Percentiles rank a stretch among this genome's conserved stretches.
Evolutionary conservation across 2,888 invertebrate genomes (phyloP).

Genomic region (Xestia ashworthii): DNA sequence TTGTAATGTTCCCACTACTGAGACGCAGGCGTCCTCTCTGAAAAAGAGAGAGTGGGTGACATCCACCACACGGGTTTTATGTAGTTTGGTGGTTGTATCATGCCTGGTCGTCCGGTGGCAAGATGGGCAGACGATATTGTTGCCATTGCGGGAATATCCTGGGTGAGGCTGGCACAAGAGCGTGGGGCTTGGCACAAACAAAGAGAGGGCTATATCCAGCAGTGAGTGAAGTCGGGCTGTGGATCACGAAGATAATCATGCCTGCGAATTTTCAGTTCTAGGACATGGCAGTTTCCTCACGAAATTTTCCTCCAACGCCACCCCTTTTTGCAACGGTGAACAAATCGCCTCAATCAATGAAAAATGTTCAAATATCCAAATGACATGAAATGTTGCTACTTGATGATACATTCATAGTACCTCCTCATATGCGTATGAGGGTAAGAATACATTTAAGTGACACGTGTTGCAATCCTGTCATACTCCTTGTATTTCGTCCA

Average conservation of each 20-base stretch:
- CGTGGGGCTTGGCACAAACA: too few species aligned
- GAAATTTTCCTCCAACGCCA: neutral
- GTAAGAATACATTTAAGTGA: neutral
- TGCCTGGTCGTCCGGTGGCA: too few species aligned
- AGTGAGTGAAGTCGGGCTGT: too few species aligned
- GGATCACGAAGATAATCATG: too few species aligned
- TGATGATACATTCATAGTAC: neutral
- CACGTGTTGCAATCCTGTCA: neutral
- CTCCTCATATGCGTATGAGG: neutral
- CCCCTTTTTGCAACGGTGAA: too few species aligned
- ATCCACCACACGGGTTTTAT: neutral
- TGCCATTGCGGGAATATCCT: too few species aligned
- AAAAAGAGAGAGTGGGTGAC: neutral
- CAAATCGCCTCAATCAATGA: neutral
- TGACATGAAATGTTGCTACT: neutral
- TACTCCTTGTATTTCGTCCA: neutral
- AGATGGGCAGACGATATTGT: too few species aligned
- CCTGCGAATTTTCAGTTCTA: neutral
- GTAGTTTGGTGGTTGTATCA: neutral
- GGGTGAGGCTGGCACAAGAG: too few species aligned
- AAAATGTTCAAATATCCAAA: neutral
- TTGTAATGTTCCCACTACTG: neutral
- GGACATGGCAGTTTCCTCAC: neutral
- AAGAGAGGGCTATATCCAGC: too few species aligned
- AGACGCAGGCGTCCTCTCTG: too few species aligned